These are phyloP conservation scores for Apostichopus japonicus DNA, from an alignment of 35 echinoderm and acorn worm genomes.

Conservation along the genomic window DNA sequence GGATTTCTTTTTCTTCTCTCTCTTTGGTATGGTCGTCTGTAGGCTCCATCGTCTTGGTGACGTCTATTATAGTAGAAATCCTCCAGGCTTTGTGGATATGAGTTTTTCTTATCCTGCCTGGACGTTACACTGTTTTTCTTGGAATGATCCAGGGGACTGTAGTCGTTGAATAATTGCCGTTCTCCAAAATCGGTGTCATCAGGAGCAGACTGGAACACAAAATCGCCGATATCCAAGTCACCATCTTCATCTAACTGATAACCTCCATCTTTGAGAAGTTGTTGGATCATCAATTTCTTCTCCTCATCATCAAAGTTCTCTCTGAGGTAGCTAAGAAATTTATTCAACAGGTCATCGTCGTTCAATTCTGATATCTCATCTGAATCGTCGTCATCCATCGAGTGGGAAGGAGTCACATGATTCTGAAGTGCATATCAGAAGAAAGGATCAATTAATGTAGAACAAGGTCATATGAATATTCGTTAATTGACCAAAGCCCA, in stretches of 20 bases:
- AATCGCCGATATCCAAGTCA: neutral
- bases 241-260: neutral
- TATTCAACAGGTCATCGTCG: no score
- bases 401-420: no score
- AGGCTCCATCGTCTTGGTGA: neutral
- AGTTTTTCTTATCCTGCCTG: neutral
- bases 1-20: neutral
- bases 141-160: neutral
- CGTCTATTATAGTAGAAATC: neutral
- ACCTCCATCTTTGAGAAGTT: constrained; percentile 15
- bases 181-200: neutral
- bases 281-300: constrained; percentile 14
- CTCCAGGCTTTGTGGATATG: neutral
- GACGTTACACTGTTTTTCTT: neutral
- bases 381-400: no score
- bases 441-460: no score
- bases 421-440: no score
- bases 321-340: no score
- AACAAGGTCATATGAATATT: no score
- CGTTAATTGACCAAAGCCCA: no score
- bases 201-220: neutral
- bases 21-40: neutral
- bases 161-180: neutral
- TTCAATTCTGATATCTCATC: no score
- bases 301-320: constrained; percentile 7